phyloP scores from a whole-genome alignment of 2,113 vertebrate species.

The Ornithorhynchus anatinus region DNA sequence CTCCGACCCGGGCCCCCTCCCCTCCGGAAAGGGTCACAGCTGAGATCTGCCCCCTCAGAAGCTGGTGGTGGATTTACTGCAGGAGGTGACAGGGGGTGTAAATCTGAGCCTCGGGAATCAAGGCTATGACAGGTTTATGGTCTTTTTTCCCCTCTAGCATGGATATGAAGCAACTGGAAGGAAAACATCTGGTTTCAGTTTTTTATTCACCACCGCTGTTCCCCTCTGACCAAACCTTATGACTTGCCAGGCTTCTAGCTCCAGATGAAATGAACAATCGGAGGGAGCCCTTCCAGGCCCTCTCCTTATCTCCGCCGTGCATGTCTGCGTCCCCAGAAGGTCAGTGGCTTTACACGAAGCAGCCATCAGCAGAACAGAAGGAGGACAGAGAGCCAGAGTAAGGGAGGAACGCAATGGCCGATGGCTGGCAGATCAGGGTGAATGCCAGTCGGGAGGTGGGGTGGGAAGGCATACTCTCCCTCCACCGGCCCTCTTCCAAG shows the following conservation, averaged over 20 bases:
- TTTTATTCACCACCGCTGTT: slow-evolving; percentile 64
- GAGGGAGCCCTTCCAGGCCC: slow-evolving; percentile 45
- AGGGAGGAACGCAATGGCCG: not conserved
- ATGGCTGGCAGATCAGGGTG: too few relatives aligned
- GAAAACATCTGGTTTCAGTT: slow-evolving; percentile 72
- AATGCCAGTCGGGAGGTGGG: too few relatives aligned
- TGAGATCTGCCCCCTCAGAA: not conserved
- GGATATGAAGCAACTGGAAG: slow-evolving; percentile 60
- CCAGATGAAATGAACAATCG: not conserved
- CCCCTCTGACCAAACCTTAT: slow-evolving; percentile 63
- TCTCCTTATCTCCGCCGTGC: slow-evolving; percentile 26
- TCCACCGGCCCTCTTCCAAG: too few relatives aligned
- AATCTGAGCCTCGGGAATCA: slow-evolving; percentile 55
- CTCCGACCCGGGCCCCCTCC: not conserved
- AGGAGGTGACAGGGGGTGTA: slow-evolving; percentile 36
- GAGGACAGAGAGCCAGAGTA: not conserved
- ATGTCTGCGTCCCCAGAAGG: slow-evolving; percentile 17
- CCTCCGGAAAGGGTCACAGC: not conserved
- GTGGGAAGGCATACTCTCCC: too few relatives aligned
- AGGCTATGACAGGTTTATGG: slow-evolving; percentile 65
- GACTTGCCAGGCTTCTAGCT: slow-evolving; percentile 54
- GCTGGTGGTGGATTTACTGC: slow-evolving; percentile 1
- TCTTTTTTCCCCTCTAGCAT: slow-evolving; percentile 23
- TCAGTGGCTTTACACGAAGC: not conserved
- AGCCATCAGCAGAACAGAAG: not conserved